A percentile compares a stretch with the other conserved stretches of the same genome.
Evolutionary conservation across 2,113 vertebrate genomes (phyloP).

Genomic region (Lophius piscatorius): DNA sequence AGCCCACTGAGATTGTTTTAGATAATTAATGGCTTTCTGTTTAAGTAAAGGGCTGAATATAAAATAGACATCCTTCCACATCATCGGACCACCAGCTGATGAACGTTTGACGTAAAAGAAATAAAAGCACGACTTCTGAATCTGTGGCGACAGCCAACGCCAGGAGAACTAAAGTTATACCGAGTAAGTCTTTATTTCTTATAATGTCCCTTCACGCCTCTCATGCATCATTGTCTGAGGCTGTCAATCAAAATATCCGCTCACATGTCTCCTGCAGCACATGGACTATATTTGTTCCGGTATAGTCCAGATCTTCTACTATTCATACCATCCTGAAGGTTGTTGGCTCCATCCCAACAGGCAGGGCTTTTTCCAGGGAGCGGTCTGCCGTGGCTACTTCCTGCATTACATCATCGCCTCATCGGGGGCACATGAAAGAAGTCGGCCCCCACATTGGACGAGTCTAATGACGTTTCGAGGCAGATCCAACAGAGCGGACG

Average conservation of each 20-base stretch:
- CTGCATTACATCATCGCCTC: constrained; percentile 66
- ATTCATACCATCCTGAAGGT: no score
- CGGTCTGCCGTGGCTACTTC: no score
- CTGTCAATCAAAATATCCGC: no score
- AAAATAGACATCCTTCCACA: background rate
- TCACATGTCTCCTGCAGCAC: no score
- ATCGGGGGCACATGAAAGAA: constrained; percentile 57
- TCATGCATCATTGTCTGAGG: no score
- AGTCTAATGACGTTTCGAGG: constrained; percentile 55
- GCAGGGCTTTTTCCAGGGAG: constrained; percentile 6
- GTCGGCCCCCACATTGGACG: constrained; percentile 51
- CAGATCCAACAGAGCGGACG: constrained; percentile 64
- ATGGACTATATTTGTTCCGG: no score
- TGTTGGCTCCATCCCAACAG: background rate
- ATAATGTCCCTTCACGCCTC: no score
- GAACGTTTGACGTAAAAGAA: background rate
- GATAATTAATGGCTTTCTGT: constrained; percentile 15
- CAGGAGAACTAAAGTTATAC: no score
- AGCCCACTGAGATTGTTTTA: constrained; percentile 3
- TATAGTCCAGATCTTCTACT: no score
- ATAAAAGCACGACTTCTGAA: no score
- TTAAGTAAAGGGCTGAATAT: background rate
- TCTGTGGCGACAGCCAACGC: no score
- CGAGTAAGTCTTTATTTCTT: no score
- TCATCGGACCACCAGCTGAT: constrained; percentile 1